Evolutionary conservation across 2,888 invertebrate species (phyloP).

Genomic region (Drosophila monieri): DNA sequence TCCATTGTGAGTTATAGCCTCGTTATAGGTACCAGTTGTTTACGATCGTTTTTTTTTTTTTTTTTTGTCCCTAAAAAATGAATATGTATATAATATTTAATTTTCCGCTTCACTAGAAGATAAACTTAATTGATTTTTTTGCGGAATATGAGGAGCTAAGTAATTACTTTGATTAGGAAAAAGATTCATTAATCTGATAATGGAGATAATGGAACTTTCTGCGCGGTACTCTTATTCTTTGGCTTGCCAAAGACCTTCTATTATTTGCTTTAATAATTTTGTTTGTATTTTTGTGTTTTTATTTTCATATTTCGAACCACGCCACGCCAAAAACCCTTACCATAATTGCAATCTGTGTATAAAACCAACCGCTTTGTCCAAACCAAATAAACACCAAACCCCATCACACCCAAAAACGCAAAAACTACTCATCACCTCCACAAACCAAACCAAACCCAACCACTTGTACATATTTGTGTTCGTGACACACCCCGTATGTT

Average conservation of each 20-base stretch:
- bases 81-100: not conserved
- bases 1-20: not conserved
- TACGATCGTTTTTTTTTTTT: not conserved
- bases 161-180: not conserved
- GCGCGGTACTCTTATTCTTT: conserved; percentile 2
- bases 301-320: conserved; percentile 66
- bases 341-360: conserved; percentile 50
- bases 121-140: not conserved
- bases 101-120: not conserved
- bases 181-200: not conserved
- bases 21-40: not conserved
- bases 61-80: not conserved
- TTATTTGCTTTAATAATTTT: conserved; percentile 51
- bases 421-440: conserved; percentile 13
- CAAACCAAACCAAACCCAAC: conserved; percentile 4
- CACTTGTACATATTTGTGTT: conserved; percentile 39
- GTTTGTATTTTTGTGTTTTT: conserved; percentile 60
- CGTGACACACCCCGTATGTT: conserved; percentile 57
- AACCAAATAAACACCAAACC: conserved; percentile 24
- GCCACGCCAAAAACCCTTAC: conserved; percentile 40
- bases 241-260: conserved; percentile 25
- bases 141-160: not conserved
- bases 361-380: conserved; percentile 34
- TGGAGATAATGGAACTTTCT: not conserved
- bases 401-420: conserved; percentile 9